Percentiles rank a stretch among this genome's conserved stretches.
Evolutionary conservation across 2,113 vertebrate species (phyloP).

Genomic region (Vicugna pacos): DNA sequence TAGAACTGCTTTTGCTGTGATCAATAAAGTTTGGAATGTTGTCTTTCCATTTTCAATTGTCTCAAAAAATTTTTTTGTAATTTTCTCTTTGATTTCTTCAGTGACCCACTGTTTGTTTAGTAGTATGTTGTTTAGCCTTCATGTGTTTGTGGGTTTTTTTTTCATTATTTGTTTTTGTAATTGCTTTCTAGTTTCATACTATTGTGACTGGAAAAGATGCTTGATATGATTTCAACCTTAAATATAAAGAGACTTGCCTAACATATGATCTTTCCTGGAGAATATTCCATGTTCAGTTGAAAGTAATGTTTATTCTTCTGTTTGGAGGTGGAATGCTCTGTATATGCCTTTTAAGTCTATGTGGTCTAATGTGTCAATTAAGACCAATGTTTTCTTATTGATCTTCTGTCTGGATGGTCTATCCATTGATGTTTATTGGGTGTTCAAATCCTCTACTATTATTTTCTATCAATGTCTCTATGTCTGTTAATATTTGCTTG

Average conservation of each 20-base stretch:
- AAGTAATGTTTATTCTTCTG: not conserved
- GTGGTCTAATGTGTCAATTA: not conserved
- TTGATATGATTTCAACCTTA: not conserved
- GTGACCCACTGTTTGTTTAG: not conserved
- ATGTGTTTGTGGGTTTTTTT: not conserved
- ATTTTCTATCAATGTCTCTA: not conserved
- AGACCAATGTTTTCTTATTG: not conserved
- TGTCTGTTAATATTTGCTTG: not conserved
- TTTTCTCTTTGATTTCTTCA: not conserved
- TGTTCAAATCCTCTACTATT: not conserved
- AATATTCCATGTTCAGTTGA: not conserved
- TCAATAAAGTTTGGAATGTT: not conserved
- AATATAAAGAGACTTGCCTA: not conserved
- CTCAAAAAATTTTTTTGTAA: not conserved
- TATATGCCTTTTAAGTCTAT: not conserved
- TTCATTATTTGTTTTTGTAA: not conserved
- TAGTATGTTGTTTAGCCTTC: not conserved
- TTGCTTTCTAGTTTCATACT: not conserved
- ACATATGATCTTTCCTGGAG: not conserved
- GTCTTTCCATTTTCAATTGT: not conserved
- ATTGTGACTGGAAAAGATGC: not conserved
- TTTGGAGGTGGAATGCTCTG: not conserved
- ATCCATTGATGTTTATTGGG: not conserved
- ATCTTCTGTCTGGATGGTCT: not conserved
- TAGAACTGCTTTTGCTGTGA: not conserved